These are phyloP conservation scores for Laspeyria flexula DNA, from an alignment of 2,888 invertebrate species.

Conservation along the genomic window DNA sequence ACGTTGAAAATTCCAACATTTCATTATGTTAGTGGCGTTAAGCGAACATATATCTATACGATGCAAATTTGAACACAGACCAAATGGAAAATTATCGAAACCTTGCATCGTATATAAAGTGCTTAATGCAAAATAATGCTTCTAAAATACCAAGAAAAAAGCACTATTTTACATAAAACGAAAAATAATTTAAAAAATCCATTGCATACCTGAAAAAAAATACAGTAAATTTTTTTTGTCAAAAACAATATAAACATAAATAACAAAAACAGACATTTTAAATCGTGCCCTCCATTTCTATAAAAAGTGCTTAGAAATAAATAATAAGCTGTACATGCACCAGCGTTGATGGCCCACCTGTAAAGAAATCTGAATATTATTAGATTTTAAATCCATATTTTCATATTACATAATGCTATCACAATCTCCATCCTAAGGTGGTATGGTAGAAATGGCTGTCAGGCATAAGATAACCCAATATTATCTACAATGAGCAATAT, in stretches of 20 bases:
- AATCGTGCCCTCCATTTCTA: conserved; percentile 79
- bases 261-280: conserved; percentile 76
- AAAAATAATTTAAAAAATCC: conserved; percentile 39
- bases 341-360: conserved; percentile 45
- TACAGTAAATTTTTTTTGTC: conserved; percentile 36
- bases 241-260: conserved; percentile 36
- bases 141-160: conserved; percentile 27
- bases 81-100: background rate
- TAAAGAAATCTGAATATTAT: conserved; percentile 43
- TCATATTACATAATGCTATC: too few relatives aligned
- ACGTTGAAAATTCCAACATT: conserved; percentile 62
- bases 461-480: too few relatives aligned
- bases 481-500: too few relatives aligned
- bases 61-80: background rate
- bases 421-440: too few relatives aligned
- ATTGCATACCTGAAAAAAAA: conserved; percentile 32
- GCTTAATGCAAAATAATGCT: conserved; percentile 36
- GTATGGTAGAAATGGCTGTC: too few relatives aligned
- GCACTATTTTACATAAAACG: conserved; percentile 46
- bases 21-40: conserved; percentile 68
- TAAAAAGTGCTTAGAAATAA: conserved; percentile 52
- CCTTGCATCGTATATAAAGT: background rate
- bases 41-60: conserved; percentile 31
- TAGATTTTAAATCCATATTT: background rate
- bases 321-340: conserved; percentile 50